phyloP scores from a whole-genome alignment of 2,888 invertebrate genomes.

The Drosophila mayaguana region DNA sequence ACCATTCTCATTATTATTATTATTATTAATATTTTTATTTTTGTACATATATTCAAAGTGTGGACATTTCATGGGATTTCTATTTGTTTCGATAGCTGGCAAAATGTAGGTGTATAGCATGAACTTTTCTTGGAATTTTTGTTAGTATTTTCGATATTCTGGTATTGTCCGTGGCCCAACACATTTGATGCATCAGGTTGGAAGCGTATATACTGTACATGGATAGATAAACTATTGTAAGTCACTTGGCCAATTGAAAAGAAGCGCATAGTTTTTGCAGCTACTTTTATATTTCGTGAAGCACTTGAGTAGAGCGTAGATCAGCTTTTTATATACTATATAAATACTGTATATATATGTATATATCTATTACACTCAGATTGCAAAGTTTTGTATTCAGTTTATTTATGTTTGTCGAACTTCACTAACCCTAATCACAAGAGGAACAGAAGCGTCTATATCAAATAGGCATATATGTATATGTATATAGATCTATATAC shows the following conservation, averaged over 20 bases:
- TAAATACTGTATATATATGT: slow-evolving; percentile 23
- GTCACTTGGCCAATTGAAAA: slow-evolving; percentile 58
- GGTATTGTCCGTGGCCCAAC: slow-evolving; percentile 70
- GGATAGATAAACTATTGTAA: slow-evolving; percentile 56
- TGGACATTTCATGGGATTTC: slow-evolving; percentile 22
- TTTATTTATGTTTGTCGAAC: slow-evolving; percentile 28
- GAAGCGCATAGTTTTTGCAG: slow-evolving; percentile 48
- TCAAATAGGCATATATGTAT: slow-evolving; percentile 44
- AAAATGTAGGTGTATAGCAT: slow-evolving; percentile 7
- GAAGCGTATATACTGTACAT: slow-evolving; percentile 48
- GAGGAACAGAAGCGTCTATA: slow-evolving; percentile 78
- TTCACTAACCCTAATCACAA: slow-evolving; percentile 73
- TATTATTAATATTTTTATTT: background rate
- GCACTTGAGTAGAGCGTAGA: slow-evolving; percentile 44
- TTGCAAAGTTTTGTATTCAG: slow-evolving; percentile 23
- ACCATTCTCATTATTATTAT: background rate
- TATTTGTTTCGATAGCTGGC: slow-evolving; percentile 34
- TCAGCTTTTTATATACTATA: slow-evolving; percentile 16
- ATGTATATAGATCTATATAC: slow-evolving; percentile 21
- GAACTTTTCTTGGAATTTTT: slow-evolving; percentile 1
- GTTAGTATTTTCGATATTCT: slow-evolving; percentile 1
- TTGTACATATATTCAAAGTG: slow-evolving; percentile 44
- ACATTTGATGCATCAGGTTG: slow-evolving; percentile 66
- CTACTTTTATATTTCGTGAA: slow-evolving; percentile 39
- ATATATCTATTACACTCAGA: slow-evolving; percentile 29